A percentile compares a stretch with the other conserved stretches of the same genome.
Evolutionary conservation across 2,888 invertebrate species (phyloP).

Genomic region (Pegoplata infirma): DNA sequence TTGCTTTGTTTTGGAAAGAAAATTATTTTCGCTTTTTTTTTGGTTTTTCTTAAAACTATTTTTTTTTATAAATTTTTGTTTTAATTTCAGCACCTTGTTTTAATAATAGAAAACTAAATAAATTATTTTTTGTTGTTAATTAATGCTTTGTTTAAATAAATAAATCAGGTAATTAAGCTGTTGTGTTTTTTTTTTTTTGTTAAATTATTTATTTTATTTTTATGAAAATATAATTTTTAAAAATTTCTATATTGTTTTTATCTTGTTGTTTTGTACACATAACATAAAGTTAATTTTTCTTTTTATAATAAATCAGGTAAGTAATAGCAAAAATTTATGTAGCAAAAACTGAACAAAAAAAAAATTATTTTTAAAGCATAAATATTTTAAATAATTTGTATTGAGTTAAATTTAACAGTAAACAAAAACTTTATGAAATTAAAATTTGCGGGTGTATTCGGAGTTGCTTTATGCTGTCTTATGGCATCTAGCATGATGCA

Average conservation of each 20-base stretch:
- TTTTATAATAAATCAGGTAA: conserved; percentile 64
- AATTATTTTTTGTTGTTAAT: conserved; percentile 16
- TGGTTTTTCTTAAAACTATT: too few species aligned
- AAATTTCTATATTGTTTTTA: neutral
- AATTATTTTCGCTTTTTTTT: too few species aligned
- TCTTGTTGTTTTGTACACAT: conserved; percentile 36
- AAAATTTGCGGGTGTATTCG: too few species aligned
- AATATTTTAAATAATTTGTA: too few species aligned
- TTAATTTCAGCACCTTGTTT: conserved; percentile 53
- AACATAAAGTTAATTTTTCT: conserved; percentile 33
- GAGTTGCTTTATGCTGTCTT: too few species aligned
- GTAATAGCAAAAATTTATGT: conserved; percentile 62
- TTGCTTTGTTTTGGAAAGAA: too few species aligned
- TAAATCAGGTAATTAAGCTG: conserved; percentile 65
- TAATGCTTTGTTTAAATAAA: conserved; percentile 43
- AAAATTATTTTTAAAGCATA: conserved; percentile 28
- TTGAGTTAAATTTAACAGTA: too few species aligned
- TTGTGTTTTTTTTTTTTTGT: conserved; percentile 26
- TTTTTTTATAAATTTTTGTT: conserved; percentile 18
- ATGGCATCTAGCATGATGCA: too few species aligned
- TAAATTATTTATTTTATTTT: too few species aligned
- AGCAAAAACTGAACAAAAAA: conserved; percentile 35
- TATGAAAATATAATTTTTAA: conserved; percentile 51
- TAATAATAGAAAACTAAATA: conserved; percentile 10
- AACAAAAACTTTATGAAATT: too few species aligned